Conservation (phyloP, 2,888 invertebrate genomes). For the Sympetrum striolatum region DNA sequence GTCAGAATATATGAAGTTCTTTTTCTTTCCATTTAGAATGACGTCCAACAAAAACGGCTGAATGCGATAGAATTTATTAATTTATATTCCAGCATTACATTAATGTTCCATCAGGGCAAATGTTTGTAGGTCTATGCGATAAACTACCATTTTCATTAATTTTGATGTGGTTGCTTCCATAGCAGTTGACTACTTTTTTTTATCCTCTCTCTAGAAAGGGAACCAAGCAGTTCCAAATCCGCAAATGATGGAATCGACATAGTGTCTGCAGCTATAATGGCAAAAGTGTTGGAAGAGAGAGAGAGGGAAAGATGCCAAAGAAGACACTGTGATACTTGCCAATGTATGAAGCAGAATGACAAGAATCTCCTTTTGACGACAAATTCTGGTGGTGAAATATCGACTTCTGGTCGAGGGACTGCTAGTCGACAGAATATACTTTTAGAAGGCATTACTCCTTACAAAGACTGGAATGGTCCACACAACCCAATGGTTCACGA, state of each 20-base stretch:
- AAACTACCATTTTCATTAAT: neutral
- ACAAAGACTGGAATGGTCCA: constrained; percentile 4
- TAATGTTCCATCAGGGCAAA: too few species aligned
- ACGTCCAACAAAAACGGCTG: too few species aligned
- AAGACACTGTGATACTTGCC: constrained; percentile 83
- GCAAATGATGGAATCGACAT: constrained; percentile 65
- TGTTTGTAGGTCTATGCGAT: too few species aligned
- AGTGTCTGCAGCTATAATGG: constrained; percentile 88
- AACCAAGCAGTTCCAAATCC: neutral
- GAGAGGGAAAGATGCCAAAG: constrained; percentile 79
- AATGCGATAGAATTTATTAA: too few species aligned
- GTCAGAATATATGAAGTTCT: too few species aligned
- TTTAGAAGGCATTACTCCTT: constrained; percentile 14
- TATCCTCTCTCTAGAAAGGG: neutral
- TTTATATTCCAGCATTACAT: too few species aligned
- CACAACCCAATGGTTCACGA: constrained; percentile 18
- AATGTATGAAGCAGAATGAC: constrained; percentile 34
- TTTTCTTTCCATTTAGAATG: too few species aligned
- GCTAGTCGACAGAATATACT: constrained; percentile 15
- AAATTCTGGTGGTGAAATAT: neutral
- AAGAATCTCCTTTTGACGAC: neutral
- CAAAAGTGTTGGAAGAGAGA: constrained; percentile 87
- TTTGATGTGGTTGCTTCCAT: neutral
- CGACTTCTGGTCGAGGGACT: constrained; percentile 5
- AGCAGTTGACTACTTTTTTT: neutral